Evolutionary conservation across 2,888 invertebrate species (phyloP).

Genomic region (Sinohyriopsis cumingii): DNA sequence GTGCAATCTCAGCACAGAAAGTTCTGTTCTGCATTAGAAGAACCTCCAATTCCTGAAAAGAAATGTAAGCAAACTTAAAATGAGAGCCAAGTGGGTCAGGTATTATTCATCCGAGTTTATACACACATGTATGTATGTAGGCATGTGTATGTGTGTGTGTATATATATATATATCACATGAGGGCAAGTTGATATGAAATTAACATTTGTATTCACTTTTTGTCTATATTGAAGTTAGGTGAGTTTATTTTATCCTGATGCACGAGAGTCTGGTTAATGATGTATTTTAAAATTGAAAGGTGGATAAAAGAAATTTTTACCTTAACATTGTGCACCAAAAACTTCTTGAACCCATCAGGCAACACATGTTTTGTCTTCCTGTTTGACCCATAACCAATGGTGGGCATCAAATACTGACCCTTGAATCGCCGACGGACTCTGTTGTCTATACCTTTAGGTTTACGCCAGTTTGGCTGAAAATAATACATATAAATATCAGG

Average conservation of each 20-base stretch:
- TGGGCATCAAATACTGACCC: slow-evolving; percentile 99
- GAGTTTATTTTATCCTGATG: too few relatives aligned
- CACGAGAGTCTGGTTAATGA: too few relatives aligned
- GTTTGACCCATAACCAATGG: slow-evolving; percentile 98
- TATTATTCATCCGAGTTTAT: too few relatives aligned
- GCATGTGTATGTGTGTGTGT: too few relatives aligned
- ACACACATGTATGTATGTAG: too few relatives aligned
- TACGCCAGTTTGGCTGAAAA: slow-evolving; percentile 94
- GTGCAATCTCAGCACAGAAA: slow-evolving; percentile 98
- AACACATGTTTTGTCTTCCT: slow-evolving; percentile 96
- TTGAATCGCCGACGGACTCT: slow-evolving; percentile 98
- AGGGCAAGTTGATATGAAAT: too few relatives aligned
- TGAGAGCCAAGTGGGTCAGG: background rate
- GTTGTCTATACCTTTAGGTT: slow-evolving; percentile 99
- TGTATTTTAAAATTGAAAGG: background rate
- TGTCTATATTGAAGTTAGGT: too few relatives aligned
- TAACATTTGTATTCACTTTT: too few relatives aligned
- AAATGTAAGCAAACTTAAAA: background rate
- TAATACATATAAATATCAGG: slow-evolving; percentile 18
- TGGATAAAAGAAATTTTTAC: slow-evolving; percentile 71
- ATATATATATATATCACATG: too few relatives aligned
- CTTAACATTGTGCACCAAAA: slow-evolving; percentile 89
- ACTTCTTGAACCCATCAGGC: slow-evolving; percentile 97
- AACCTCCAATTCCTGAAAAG: slow-evolving; percentile 90
- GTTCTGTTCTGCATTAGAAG: slow-evolving; percentile 99